Base-by-base conservation (phyloP, 2,113 vertebrate species). In the Notothenia coriiceps region DNA sequence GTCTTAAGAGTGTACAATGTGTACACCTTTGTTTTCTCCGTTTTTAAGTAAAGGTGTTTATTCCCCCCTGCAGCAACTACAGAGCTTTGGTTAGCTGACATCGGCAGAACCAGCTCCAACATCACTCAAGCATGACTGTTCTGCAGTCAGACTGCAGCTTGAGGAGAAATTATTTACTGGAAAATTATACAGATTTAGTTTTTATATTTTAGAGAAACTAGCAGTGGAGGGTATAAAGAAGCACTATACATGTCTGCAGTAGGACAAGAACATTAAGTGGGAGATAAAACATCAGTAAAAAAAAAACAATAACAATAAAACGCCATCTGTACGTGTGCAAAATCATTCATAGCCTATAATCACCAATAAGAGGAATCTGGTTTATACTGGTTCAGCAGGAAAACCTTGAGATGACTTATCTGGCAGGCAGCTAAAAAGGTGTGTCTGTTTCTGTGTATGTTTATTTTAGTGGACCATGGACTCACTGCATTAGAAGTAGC, bases 141-240 rank as follows among this genome's bases (percentile, higher is more conserved):
- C 88, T 89, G 89, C 91, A 92, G 89, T 80, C 72, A 76, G 35
- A 76, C 89, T 88, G 88, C 90, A 82, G 90, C 73, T 74, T 86
- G 65, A 40, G 22, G 18, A 56, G 78, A 35, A 83, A 84, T 82
- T 43, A 85, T 47, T 40, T 78, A 77, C 25, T 74, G 49, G 46
- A 67, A 77, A 75, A 57, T 81, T 50, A 11, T 61, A 55, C 25
- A 2, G 2, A 5, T 35, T 47, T 40, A 40, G 1, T 50, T 43
- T 51, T 12, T 56, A n/a, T 60, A 44, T 77, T 47, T 47, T 40
- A 29, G 70, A 68, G 62, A 70, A 72, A 57, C 2, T 17, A 56
- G 9, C 9, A 22, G 20, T 25, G 17, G 10, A 20, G 25, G 44
- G 20, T 1, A 49, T 44, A 11, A 74, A 33, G 25, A 44, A 51